phyloP scores from a whole-genome alignment of 2,888 invertebrate genomes.

The Ferrisia virgata region DNA sequence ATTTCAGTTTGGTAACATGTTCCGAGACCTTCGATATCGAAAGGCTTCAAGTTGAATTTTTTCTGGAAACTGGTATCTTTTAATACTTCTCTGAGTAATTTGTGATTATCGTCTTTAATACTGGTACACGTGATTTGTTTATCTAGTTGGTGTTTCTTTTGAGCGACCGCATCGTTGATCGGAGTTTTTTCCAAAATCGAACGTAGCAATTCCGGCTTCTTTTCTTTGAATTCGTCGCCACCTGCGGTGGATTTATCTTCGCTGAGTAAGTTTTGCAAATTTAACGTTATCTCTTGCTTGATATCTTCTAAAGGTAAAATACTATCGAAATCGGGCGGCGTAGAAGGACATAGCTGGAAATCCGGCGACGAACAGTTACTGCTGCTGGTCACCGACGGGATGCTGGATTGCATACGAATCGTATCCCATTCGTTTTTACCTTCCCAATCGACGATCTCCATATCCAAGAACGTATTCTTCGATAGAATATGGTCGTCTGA shows the following conservation, averaged over 20 bases:
- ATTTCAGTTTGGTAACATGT: slow-evolving; percentile 57
- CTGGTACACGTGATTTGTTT: neutral
- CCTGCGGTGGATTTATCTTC: slow-evolving; percentile 57
- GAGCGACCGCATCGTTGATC: slow-evolving; percentile 22
- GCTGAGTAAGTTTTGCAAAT: slow-evolving; percentile 62
- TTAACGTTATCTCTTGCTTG: slow-evolving; percentile 62
- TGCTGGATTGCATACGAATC: slow-evolving; percentile 27
- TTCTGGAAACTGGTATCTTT: slow-evolving; percentile 82
- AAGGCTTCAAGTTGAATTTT: slow-evolving; percentile 75
- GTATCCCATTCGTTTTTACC: slow-evolving; percentile 43
- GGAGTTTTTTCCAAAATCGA: slow-evolving; percentile 53
- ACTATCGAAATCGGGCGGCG: slow-evolving; percentile 46
- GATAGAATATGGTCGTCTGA: neutral
- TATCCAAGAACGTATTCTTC: slow-evolving; percentile 47
- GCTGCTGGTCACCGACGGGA: slow-evolving; percentile 33
- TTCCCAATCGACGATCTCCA: slow-evolving; percentile 46
- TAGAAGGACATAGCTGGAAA: slow-evolving; percentile 47
- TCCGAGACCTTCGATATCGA: slow-evolving; percentile 64
- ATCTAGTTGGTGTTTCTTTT: slow-evolving; percentile 15
- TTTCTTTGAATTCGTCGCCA: neutral
- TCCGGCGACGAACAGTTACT: slow-evolving; percentile 47
- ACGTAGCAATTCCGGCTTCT: slow-evolving; percentile 35
- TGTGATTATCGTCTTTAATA: slow-evolving; percentile 58
- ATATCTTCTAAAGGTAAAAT: slow-evolving; percentile 49
- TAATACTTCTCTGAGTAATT: slow-evolving; percentile 73